Evolutionary conservation across 2,888 invertebrate genomes (phyloP).

Genomic region (Ernsta delagoae): DNA sequence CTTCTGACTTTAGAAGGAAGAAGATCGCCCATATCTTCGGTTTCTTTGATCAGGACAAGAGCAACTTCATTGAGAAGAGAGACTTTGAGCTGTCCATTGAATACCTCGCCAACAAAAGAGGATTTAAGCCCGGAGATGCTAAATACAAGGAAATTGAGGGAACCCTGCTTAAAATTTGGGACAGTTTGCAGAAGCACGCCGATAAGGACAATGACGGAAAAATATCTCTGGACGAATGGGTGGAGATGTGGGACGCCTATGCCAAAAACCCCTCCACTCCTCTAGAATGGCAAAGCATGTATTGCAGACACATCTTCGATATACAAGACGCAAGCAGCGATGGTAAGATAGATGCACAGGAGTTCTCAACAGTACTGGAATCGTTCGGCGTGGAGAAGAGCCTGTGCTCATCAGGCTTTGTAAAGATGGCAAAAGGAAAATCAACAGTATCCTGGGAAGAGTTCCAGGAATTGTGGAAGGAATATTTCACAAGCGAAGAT

Average conservation of each 20-base stretch:
- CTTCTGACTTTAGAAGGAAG: slow-evolving; percentile 95
- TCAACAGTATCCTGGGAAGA: slow-evolving; percentile 89
- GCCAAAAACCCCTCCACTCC: slow-evolving; percentile 88
- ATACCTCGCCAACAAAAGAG: slow-evolving; percentile 92
- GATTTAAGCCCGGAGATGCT: slow-evolving; percentile 89
- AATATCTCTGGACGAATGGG: slow-evolving; percentile 94
- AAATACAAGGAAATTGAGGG: slow-evolving; percentile 90
- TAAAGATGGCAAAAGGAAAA: slow-evolving; percentile 91
- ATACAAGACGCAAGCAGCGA: slow-evolving; percentile 94
- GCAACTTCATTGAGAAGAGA: slow-evolving; percentile 93
- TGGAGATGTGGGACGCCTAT: slow-evolving; percentile 93
- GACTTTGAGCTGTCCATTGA: slow-evolving; percentile 94
- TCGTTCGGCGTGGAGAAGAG: slow-evolving; percentile 90
- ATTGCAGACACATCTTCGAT: slow-evolving; percentile 95
- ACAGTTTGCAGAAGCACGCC: slow-evolving; percentile 91
- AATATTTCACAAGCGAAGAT: slow-evolving; percentile 93
- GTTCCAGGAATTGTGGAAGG: slow-evolving; percentile 92
- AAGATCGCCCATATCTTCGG: slow-evolving; percentile 94
- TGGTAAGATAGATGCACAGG: slow-evolving; percentile 89
- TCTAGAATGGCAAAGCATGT: slow-evolving; percentile 93
- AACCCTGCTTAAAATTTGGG: slow-evolving; percentile 92
- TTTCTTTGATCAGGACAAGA: slow-evolving; percentile 95
- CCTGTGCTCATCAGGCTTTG: slow-evolving; percentile 91
- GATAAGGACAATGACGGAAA: slow-evolving; percentile 94
- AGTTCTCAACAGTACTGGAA: slow-evolving; percentile 92